Percentiles rank a stretch among this genome's conserved stretches.
Conservation (phyloP, 92 coral and sea anemone genomes). For the Porites cylindrica region DNA sequence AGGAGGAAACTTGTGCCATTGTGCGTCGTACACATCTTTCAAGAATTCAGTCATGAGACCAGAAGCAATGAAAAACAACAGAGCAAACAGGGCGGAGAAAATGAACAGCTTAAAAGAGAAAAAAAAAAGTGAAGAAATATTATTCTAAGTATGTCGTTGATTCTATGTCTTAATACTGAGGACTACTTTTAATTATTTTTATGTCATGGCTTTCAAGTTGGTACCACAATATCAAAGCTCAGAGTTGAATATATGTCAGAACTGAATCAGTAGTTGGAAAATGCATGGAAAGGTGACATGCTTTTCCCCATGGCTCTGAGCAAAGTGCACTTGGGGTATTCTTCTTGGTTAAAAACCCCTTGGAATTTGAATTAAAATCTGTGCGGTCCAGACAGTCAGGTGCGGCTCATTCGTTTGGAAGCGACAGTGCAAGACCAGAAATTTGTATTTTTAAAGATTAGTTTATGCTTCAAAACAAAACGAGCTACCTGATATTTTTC, state of each 20-base stretch:
- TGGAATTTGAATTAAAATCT: constrained; percentile 47
- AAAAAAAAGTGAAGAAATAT: background rate
- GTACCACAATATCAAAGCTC: no score
- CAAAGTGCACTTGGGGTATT: constrained; percentile 30
- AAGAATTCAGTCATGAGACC: constrained; percentile 13
- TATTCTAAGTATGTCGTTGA: background rate
- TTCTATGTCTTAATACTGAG: no score
- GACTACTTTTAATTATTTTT: no score
- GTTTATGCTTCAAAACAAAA: background rate
- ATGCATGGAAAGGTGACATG: no score
- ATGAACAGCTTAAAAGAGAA: constrained; percentile 6
- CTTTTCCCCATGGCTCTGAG: constrained; percentile 39
- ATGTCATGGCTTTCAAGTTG: no score
- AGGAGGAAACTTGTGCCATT: background rate
- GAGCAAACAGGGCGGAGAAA: constrained; percentile 14
- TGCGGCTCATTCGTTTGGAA: no score
- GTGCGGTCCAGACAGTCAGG: background rate
- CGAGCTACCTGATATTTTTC: background rate
- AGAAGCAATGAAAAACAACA: constrained; percentile 29
- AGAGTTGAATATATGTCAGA: no score
- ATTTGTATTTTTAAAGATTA: background rate
- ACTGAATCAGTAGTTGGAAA: no score
- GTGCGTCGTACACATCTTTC: background rate
- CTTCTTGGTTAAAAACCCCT: constrained; percentile 19
- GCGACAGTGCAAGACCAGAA: constrained; percentile 20